These are phyloP conservation scores for Noctua comes DNA, from an alignment of 2,888 invertebrate genomes.

Conservation along the genomic window DNA sequence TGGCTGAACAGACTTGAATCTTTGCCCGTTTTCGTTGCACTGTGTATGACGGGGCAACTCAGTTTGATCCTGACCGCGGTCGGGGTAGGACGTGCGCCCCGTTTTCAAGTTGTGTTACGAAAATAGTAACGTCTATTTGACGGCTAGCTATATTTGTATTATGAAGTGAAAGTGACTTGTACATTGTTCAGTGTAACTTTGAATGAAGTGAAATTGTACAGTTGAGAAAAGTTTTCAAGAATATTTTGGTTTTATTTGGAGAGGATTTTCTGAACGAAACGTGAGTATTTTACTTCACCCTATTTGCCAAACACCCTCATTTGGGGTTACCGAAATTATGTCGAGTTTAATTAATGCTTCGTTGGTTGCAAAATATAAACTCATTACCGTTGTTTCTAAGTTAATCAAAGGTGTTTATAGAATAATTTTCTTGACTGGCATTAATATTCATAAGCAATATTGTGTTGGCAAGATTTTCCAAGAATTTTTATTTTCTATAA, in stretches of 20 bases:
- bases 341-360: slow-evolving; percentile 19
- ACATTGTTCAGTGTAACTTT: slow-evolving; percentile 68
- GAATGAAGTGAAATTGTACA: slow-evolving; percentile 52
- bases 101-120: slow-evolving; percentile 75
- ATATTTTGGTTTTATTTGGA: slow-evolving; percentile 44
- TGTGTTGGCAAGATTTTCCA: not conserved
- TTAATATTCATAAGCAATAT: slow-evolving; percentile 16
- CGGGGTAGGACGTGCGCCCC: slow-evolving; percentile 73
- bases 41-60: slow-evolving; percentile 60
- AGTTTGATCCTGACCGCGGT: slow-evolving; percentile 75
- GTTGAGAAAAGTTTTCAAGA: slow-evolving; percentile 35
- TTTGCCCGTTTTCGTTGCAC: slow-evolving; percentile 73
- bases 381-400: slow-evolving; percentile 16
- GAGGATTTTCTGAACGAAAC: slow-evolving; percentile 67
- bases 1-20: slow-evolving; percentile 77
- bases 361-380: slow-evolving; percentile 27
- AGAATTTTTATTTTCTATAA: not conserved
- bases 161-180: slow-evolving; percentile 66
- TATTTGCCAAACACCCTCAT: slow-evolving; percentile 32
- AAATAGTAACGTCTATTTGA: slow-evolving; percentile 78
- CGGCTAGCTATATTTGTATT: slow-evolving; percentile 64
- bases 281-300: slow-evolving; percentile 62
- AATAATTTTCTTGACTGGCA: slow-evolving; percentile 1
- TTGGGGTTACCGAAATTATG: slow-evolving; percentile 16
- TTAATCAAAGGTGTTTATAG: not conserved